These are phyloP conservation scores for Steatocranus sp. DNA, from an alignment of 2,797 vertebrate species.

Conservation along the genomic window DNA sequence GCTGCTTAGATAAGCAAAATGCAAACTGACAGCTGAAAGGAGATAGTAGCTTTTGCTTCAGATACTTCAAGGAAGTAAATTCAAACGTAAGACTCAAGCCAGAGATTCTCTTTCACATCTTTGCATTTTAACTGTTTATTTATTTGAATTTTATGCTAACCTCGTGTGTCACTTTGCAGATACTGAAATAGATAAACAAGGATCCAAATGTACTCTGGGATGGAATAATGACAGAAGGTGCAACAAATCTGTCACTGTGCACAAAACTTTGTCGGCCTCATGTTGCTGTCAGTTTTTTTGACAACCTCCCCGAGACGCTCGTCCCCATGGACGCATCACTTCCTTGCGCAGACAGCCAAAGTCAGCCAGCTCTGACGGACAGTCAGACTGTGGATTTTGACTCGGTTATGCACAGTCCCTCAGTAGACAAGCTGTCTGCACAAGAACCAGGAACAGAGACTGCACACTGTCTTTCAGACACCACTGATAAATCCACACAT, in stretches of 20 bases:
- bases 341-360: constrained; percentile 7
- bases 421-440: neutral
- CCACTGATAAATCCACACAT: neutral
- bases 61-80: neutral
- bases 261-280: neutral
- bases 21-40: constrained; percentile 22
- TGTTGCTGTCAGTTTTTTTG: neutral
- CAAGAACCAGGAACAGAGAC: neutral
- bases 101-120: neutral
- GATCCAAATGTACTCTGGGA: neutral
- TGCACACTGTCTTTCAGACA: neutral
- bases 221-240: constrained; percentile 26
- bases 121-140: neutral
- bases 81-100: neutral
- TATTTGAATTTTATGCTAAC: neutral
- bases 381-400: constrained; percentile 1
- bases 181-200: neutral
- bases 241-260: neutral
- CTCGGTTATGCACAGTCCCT: neutral
- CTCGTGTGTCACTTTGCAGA: constrained; percentile 29
- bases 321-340: constrained; percentile 35
- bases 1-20: constrained; percentile 13
- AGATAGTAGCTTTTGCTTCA: constrained; percentile 8
- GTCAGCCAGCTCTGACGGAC: neutral
- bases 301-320: neutral